Evolutionary conservation across 2,888 invertebrate species (phyloP), one percentile per base, ranked within the genome.

Genomic region (Oeneis ivallda): DNA sequence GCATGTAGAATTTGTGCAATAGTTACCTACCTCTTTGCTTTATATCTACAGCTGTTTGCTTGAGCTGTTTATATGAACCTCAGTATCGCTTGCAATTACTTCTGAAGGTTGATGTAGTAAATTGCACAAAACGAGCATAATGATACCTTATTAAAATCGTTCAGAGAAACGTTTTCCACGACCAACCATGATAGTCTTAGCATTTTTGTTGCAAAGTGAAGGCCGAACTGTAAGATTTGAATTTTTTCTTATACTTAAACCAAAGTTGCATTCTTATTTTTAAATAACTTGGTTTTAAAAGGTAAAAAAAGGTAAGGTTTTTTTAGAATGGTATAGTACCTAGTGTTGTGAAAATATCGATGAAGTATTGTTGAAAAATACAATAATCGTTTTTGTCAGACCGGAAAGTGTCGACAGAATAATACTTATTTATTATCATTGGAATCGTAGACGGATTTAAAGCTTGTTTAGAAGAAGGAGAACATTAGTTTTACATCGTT

Each of bases 41-140:
- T 37, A 37, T 37, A 7, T 37, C 1, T 37, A 7, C 7, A 41
- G 45, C 15, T 41, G 13, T 34, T 49, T 56, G 37, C 54, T 43
- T 32, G 26, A 19, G 37, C 19, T 50, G n/a, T 56, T 54, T 54
- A 17, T 17, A 41, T 57, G 53, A 56, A 66, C 57, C 52, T 66
- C 39, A 19, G 57, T 56, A 65, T 65, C 45, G 43, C 41, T 65
- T 65, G 67, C 69, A 67, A 70, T 67, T 70, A 63, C 65, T 58
- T 57, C 13, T 63, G 65, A 70, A 70, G 69, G 67, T 61, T 67
- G 65, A n/a, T 70, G 57, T 58, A 59, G 56, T 61, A 65, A 67
- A 70, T 70, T 65, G 54, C 62, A 65, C 52, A 59, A 64, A 62
- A 65, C 50, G 45, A 60, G 47, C 19, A 60, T 70, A 70, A 65